phyloP scores from a whole-genome alignment of 92 coral and sea anemone genomes.

The Actinernus sp. region DNA sequence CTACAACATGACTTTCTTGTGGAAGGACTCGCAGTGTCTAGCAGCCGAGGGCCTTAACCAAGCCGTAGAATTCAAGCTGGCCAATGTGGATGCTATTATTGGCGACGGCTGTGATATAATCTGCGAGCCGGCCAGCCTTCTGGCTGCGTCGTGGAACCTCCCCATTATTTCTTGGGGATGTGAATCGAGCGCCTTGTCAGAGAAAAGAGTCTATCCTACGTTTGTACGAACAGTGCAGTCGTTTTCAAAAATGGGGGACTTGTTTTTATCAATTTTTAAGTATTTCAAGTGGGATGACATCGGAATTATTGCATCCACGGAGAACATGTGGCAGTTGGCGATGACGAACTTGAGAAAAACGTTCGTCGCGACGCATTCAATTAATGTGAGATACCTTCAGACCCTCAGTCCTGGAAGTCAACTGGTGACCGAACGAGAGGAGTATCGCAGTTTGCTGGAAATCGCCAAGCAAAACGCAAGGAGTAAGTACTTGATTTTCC shows the following conservation, averaged over 20 bases:
- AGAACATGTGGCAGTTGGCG: constrained; percentile 82
- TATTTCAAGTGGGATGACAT: constrained; percentile 85
- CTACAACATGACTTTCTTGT: constrained; percentile 74
- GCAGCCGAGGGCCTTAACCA: constrained; percentile 92
- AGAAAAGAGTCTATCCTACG: constrained; percentile 73
- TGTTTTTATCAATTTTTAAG: constrained; percentile 70
- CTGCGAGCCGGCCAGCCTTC: constrained; percentile 81
- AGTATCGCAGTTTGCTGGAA: constrained; percentile 74
- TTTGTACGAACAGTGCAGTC: constrained; percentile 86
- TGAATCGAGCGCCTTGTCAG: constrained; percentile 78
- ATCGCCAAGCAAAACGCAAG: constrained; percentile 70
- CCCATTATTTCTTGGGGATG: constrained; percentile 93
- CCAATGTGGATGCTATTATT: constrained; percentile 82
- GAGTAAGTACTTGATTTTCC: constrained; percentile 85
- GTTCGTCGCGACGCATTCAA: constrained; percentile 55
- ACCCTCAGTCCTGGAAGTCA: constrained; percentile 84
- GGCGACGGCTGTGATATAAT: constrained; percentile 86
- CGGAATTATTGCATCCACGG: constrained; percentile 86
- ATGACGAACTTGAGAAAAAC: constrained; percentile 75
- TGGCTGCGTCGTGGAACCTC: constrained; percentile 87
- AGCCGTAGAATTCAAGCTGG: constrained; percentile 80
- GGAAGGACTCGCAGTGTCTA: constrained; percentile 84
- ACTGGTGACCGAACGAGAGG: constrained; percentile 80
- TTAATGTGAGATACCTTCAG: constrained; percentile 78
- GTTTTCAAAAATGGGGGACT: constrained; percentile 80